Evolutionary conservation across 2,888 invertebrate species (phyloP), one percentile per base, ranked within the genome.

Genomic region (Dinocampus coccinellae): DNA sequence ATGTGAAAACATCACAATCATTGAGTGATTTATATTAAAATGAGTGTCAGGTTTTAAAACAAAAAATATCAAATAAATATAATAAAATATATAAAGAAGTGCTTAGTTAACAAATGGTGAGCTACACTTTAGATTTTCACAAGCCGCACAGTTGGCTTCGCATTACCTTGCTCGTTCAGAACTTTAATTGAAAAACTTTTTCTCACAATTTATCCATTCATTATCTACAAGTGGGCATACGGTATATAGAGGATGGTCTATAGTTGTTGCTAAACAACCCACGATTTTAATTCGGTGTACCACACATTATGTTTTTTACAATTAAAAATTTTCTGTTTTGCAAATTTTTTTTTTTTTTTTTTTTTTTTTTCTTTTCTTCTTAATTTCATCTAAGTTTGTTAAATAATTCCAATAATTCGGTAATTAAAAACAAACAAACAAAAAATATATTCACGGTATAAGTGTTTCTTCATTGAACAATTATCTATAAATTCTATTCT

Each of bases 111-210:
- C 58, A 58, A 58, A 58, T 10, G 58, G 26, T n/a, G n/a, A 58
- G 33, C 58, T 34, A 20, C 58, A 58, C n/a, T 29, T 16, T 20
- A 58, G 58, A 16, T 58, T 20, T 26, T 3, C 55, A 4, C 55
- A 26, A 55, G 26, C 26, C 26, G n/a, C 55, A 24, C 34, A 33
- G 58, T 58, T 29, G 29, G 33, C 33, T 33, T 34, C n/a, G 58
- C 16, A 34, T 58, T 58, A 29, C 58, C 58, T 58, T 58, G n/a
- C 16, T 16, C 29, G 39, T 55, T 61, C 22, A 63, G 73, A 81
- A 80, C 74, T 85, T 84, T 85, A 85, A 85, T 85, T 84, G 83
- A 83, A 85, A 85, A 85, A 85, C 78, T 85, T 85, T 79, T 75
- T 74, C 66, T 73, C 75, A 79, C 79, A 83, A 82, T 83, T 83